Percentiles rank a stretch among this genome's conserved stretches.
phyloP scores from a whole-genome alignment of 1,140 invertebrate species.

The Melipona quadrifasciata region DNA sequence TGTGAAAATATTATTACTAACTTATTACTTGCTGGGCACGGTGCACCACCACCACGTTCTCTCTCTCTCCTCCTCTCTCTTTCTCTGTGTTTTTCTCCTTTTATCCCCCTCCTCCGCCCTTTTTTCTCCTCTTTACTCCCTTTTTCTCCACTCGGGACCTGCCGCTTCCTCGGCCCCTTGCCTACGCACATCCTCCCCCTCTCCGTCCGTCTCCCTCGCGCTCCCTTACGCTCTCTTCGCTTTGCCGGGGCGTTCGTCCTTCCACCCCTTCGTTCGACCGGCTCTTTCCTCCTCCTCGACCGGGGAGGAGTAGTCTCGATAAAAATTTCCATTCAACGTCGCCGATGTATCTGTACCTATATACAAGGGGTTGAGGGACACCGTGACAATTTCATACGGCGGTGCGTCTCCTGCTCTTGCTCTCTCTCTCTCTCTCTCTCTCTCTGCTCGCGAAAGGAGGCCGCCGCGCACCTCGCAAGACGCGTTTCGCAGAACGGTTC shows the following conservation, averaged over 20 bases:
- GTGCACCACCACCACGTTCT: constrained; percentile 61
- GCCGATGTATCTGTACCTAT: background rate
- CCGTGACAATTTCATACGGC: no score
- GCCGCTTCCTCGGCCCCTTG: constrained; percentile 1
- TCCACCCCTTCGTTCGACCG: constrained; percentile 13
- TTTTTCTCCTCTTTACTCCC: constrained; percentile 4
- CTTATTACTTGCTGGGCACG: constrained; percentile 78
- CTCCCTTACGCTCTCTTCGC: constrained; percentile 39
- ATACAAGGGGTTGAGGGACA: no score
- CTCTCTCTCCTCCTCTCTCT: constrained; percentile 26
- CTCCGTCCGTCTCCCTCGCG: background rate
- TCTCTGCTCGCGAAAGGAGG: no score
- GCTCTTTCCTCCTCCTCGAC: background rate
- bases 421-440: no score
- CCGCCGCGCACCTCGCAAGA: no score
- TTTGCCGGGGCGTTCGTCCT: constrained; percentile 19
- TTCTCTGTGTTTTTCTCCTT: constrained; percentile 27
- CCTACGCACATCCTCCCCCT: background rate
- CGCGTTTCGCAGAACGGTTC: background rate
- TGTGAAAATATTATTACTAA: constrained; percentile 83
- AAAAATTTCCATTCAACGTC: constrained; percentile 42
- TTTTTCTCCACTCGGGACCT: constrained; percentile 25
- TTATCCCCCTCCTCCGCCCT: background rate
- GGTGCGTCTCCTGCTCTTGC: no score
- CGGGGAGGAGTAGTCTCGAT: background rate